Base-by-base conservation (phyloP, 2,113 vertebrate species). In the Cairina moschata region DNA sequence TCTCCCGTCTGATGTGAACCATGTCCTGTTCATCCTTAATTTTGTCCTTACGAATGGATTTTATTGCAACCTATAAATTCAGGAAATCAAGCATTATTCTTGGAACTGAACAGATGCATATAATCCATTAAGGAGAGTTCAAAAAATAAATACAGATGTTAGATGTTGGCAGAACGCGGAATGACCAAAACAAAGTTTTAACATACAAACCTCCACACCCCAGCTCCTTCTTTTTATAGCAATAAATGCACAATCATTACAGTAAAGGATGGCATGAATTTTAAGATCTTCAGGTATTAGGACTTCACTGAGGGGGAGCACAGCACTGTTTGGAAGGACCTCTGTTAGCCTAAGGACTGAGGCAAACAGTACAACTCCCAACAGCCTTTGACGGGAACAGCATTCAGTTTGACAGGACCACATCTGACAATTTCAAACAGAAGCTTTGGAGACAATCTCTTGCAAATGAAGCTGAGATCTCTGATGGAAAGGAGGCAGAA, bases 11-110 rank as follows among this genome's bases (percentile, higher is more conserved):
- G 97, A 99, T 99, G 98, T 99, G 99, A 98, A 99, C 99, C 99
- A 99, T 99, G 97, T 99, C 99, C 97, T 99, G 99, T 74, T 99
- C 99, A 93, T 99, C 99, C 98, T 99, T 99, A 98, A 99, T 99
- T 98, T 99, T 99, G 98, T 99, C 99, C 98, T 99, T 99, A 97
- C 99, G 98, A 91, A 99, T 99, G 83, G 99, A 99, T 98, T 99
- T 99, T 98, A 99, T 99, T 95, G 99, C 99, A 96, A 99, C 99
- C 99, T 99, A 98, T 95, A 98, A 98, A 98, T 97, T 97, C 97
- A 98, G 97, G 97, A 98, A 97, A 98, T 96, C 96, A 97, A 97
- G 97, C 60, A 97, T 98, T 98, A 98, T 95, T 97, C 86, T 93
- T 97, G 96, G 97, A 97, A 97, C 93, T 84, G 83, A 97, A 97